A percentile compares a stretch with the other conserved stretches of the same genome.
Conservation (phyloP, 2,113 vertebrate species). For the Ictidomys tridecemlineatus region DNA sequence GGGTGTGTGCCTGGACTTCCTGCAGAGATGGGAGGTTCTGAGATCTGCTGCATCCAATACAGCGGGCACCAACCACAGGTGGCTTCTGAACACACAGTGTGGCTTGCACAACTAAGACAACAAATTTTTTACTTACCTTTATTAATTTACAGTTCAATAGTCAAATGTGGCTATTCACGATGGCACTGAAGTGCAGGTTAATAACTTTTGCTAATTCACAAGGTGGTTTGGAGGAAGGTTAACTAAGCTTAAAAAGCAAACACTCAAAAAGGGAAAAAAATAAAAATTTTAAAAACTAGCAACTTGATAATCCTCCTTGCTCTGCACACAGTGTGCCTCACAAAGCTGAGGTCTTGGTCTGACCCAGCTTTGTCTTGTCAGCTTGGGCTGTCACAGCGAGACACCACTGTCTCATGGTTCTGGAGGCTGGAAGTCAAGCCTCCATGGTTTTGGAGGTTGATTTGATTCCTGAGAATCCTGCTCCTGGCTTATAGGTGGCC, state of each 20-base stretch:
- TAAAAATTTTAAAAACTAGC: neutral
- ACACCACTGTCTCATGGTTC: neutral
- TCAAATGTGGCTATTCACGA: neutral
- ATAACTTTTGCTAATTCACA: neutral
- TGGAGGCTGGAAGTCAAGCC: too few species aligned
- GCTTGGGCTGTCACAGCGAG: neutral
- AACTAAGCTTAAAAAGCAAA: slow-evolving; percentile 34
- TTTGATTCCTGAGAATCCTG: neutral
- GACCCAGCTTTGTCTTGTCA: neutral
- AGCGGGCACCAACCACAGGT: neutral
- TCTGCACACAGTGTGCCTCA: neutral
- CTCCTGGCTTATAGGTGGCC: neutral
- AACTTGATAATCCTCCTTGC: neutral
- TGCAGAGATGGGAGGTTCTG: neutral
- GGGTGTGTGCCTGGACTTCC: neutral
- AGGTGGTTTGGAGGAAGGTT: neutral
- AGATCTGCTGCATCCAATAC: neutral
- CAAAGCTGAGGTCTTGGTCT: neutral
- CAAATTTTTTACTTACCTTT: neutral
- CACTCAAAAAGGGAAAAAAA: neutral
- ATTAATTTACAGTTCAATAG: slow-evolving; percentile 39
- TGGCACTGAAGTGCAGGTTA: neutral
- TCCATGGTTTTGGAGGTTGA: too few species aligned
- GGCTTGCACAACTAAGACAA: neutral
- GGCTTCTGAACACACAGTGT: neutral